Base-by-base conservation (phyloP, 2,888 invertebrate species). In the Thyatira batis region DNA sequence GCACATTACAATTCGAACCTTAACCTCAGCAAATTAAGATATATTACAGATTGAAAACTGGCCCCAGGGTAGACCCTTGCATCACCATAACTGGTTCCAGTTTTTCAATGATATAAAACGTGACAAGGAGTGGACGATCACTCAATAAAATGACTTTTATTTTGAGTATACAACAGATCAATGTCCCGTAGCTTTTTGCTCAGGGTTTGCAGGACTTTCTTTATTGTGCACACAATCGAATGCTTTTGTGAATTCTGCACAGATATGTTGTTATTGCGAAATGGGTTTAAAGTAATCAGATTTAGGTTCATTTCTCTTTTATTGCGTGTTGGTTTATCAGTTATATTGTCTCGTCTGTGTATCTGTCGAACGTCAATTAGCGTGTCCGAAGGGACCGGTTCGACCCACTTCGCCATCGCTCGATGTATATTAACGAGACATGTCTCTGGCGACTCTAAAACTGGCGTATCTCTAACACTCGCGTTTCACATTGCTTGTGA, bases 61-160 rank as follows among this genome's bases (percentile, higher is more conserved):
- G 69, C 17, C 68, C 76, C 45, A 73, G 60, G 27, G 69, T 75
- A 77, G 63, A 67, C 57, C 85, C 84, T 85, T 85, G 84, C 69
- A 76, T 73, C 70, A 82, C 69, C 74, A 72, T 73, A 78, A 73
- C 77, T 64, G 71, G 78, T 76, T 79, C 61, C 70, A 63, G 74
- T 77, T 82, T 76, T 82, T 75, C 73, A 79, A 78, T 84, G 80
- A 84, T 80, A 81, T 82, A 83, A 82, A 90, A 89, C 84, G 89
- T 84, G 86, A 85, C 86, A 89, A 82, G 78, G 65, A 51, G 82
- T 78, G 70, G 78, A 65, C 73, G 80, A 86, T 88, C 85, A 84
- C 83, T 87, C 85, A 88, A 85, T 85, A 89, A 89, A 89, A 87
- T 89, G 80, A 80, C 71, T 88, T 90, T 89, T 90, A 90, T 89